Evolutionary conservation across 2,113 vertebrate species (phyloP).

Genomic region (Probosciger aterrimus): DNA sequence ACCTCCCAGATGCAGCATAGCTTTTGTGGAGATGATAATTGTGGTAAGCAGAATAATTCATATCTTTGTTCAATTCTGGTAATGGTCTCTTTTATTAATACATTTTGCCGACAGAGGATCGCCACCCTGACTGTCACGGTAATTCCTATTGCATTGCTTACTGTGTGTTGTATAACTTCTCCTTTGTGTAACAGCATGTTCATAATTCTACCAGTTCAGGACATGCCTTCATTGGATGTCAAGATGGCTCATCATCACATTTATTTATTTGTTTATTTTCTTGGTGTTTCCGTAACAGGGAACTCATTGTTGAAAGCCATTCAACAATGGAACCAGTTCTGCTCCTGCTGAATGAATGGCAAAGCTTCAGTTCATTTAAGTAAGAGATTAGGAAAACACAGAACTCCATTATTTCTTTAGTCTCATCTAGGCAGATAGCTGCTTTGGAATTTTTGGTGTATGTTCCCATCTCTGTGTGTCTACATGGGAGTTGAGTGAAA

Average conservation of each 20-base stretch:
- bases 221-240: not conserved
- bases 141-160: conserved; percentile 78
- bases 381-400: not conserved
- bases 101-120: conserved; percentile 92
- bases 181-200: conserved; percentile 41
- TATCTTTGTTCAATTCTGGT: conserved; percentile 52
- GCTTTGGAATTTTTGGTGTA: not conserved
- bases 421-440: not conserved
- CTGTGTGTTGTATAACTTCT: conserved; percentile 26
- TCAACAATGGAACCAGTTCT: not conserved
- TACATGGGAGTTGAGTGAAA: not conserved
- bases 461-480: not conserved
- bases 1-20: not conserved
- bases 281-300: not conserved
- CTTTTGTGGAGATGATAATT: not conserved
- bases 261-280: not conserved
- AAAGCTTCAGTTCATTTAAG: not conserved
- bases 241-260: not conserved
- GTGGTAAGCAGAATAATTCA: conserved; percentile 26
- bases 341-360: conserved; percentile 18
- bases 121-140: conserved; percentile 98
- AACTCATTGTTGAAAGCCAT: not conserved
- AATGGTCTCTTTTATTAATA: conserved; percentile 76
- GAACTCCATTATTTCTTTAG: not conserved
- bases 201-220: not conserved